Evolutionary conservation across 2,888 invertebrate genomes (phyloP).

Genomic region (Rhagium mordax): DNA sequence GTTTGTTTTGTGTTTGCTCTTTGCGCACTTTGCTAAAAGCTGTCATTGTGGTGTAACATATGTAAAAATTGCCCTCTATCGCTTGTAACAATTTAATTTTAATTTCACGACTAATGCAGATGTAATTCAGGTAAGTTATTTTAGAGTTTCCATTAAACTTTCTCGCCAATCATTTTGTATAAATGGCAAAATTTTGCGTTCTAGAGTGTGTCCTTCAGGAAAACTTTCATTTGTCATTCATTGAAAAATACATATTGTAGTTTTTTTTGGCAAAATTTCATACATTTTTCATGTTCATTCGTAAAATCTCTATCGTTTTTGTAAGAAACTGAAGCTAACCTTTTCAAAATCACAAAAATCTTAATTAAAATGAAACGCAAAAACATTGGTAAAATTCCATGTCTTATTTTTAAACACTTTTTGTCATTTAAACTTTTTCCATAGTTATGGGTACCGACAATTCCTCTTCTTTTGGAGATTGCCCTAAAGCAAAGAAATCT

Average conservation of each 20-base stretch:
- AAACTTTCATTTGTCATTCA: constrained; percentile 49
- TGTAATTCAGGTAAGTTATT: constrained; percentile 49
- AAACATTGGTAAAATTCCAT: constrained; percentile 45
- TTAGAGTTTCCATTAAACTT: neutral
- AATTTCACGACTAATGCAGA: constrained; percentile 47
- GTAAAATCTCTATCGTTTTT: constrained; percentile 32
- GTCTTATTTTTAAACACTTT: constrained; percentile 22
- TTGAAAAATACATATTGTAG: constrained; percentile 41
- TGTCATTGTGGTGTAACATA: constrained; percentile 47
- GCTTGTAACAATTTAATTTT: constrained; percentile 34
- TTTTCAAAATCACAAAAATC: constrained; percentile 24
- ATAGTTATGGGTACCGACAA: constrained; percentile 65
- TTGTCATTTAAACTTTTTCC: constrained; percentile 41
- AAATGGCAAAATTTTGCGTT: constrained; percentile 21
- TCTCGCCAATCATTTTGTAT: neutral
- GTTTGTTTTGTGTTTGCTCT: constrained; percentile 21
- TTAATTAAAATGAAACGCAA: constrained; percentile 47
- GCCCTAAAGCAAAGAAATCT: constrained; percentile 68
- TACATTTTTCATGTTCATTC: constrained; percentile 33
- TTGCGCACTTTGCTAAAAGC: constrained; percentile 40
- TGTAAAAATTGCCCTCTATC: constrained; percentile 36
- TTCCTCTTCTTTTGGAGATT: constrained; percentile 63
- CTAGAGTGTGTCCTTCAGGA: constrained; percentile 42
- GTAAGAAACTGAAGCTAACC: constrained; percentile 15
- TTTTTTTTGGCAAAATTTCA: constrained; percentile 41